Evolutionary conservation across 2,888 invertebrate species (phyloP).

Genomic region (Lissocephala sabroskyi): DNA sequence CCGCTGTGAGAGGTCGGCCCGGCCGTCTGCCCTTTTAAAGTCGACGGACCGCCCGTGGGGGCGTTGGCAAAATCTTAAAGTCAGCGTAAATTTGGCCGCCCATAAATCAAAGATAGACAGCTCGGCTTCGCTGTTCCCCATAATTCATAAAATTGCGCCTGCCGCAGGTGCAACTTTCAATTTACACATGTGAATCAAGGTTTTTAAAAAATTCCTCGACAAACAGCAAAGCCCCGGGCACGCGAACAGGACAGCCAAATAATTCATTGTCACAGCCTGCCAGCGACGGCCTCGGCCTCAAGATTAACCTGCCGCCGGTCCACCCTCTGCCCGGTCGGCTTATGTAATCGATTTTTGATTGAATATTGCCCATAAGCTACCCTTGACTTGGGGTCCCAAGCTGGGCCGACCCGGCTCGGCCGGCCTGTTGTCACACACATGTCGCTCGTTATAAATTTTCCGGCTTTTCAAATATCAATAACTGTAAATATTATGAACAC

Average conservation of each 20-base stretch:
- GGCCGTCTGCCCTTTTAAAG: constrained; percentile 1
- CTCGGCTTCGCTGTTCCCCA: constrained; percentile 42
- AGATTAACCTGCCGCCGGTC: constrained; percentile 6
- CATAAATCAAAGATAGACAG: constrained; percentile 63
- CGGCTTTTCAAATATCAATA: constrained; percentile 72
- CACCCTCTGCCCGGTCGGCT: constrained; percentile 3
- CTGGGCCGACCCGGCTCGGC: neutral
- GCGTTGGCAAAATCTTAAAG: constrained; percentile 22
- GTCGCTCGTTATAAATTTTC: constrained; percentile 70
- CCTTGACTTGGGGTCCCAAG: constrained; percentile 19
- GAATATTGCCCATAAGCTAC: constrained; percentile 65
- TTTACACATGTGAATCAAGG: constrained; percentile 61
- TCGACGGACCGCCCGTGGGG: neutral
- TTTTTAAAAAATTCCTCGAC: constrained; percentile 66
- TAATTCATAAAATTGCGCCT: constrained; percentile 38
- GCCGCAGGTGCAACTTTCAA: constrained; percentile 65
- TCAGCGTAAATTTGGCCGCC: constrained; percentile 28
- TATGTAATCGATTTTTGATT: constrained; percentile 72
- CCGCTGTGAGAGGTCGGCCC: neutral
- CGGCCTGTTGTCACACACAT: constrained; percentile 57
- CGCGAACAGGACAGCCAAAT: constrained; percentile 45
- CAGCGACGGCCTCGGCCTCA: no score
- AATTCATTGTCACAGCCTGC: constrained; percentile 66
- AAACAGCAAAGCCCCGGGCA: constrained; percentile 34
- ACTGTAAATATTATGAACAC: constrained; percentile 72